Percentiles rank a stretch among this genome's conserved stretches.
Conservation (phyloP, 2,113 vertebrate genomes). For the Diphyllodes magnificus region DNA sequence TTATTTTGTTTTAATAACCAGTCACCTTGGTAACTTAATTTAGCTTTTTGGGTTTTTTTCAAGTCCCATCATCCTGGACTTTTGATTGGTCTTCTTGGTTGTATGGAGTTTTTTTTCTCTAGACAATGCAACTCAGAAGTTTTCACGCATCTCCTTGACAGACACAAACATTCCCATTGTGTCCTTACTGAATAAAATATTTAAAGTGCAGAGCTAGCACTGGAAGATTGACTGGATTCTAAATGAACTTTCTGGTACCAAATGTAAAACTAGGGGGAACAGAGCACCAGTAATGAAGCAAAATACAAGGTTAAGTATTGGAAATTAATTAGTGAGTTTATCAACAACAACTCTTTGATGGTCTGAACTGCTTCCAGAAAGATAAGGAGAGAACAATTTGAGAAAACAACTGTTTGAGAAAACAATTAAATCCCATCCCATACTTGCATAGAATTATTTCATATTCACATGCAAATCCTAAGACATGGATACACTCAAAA, state of each 20-base stretch:
- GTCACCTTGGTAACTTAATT: background rate
- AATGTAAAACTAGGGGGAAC: constrained; percentile 68
- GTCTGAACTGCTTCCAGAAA: constrained; percentile 75
- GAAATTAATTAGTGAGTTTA: constrained; percentile 78
- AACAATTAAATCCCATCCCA: constrained; percentile 72
- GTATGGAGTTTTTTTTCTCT: background rate
- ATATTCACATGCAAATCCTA: constrained; percentile 76
- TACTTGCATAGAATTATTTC: constrained; percentile 74
- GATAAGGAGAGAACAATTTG: constrained; percentile 70
- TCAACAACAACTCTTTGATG: constrained; percentile 73
- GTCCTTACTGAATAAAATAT: constrained; percentile 70
- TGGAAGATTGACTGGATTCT: constrained; percentile 72
- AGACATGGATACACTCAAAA: constrained; percentile 58
- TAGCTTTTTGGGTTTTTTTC: background rate
- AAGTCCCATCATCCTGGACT: background rate
- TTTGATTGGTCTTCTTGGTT: background rate
- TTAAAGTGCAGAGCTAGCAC: constrained; percentile 48
- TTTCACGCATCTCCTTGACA: constrained; percentile 62
- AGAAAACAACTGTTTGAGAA: constrained; percentile 68
- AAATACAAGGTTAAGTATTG: constrained; percentile 74
- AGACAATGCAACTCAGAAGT: constrained; percentile 45
- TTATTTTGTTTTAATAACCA: background rate
- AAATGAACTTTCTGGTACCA: constrained; percentile 71
- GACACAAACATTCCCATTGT: constrained; percentile 66
- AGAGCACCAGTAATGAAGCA: constrained; percentile 56